Evolutionary conservation across 2,888 invertebrate genomes (phyloP), one percentile per base, ranked within the genome.

Genomic region (Cecidostiba fungosa): DNA sequence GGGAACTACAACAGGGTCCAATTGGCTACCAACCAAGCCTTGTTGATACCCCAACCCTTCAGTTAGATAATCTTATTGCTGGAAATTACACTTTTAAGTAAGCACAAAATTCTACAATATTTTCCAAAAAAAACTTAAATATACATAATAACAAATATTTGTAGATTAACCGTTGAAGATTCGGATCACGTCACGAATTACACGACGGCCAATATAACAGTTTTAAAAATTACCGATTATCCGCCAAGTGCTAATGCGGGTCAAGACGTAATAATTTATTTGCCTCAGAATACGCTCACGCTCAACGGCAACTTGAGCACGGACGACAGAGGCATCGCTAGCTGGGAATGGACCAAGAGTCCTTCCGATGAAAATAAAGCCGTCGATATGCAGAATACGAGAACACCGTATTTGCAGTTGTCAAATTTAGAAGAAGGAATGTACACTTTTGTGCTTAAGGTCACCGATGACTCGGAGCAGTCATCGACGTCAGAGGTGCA

Each of bases 261-360:
- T 0, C 95, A 97, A 91, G 97, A 98, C 89, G 96, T 97, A 69
- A 97, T 99, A 86, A 96, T 99, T 89, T 97, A 97, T 94, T 94
- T 99, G 83, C 99, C 99, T 0, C 97, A 97, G 92, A 98, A 97
- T 91, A 94, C 95, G 69, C 95, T 98, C 14, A 97, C 97, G 0
- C 94, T 99, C 36, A 98, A 98, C 92, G 99, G 98, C 5, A 98
- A 97, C 90, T 94, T 97, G 85, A 98, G 98, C 87, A 97, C 97
- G 0, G 99, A 99, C 91, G 99, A 99, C 93, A 97, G 98, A 90
- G 98, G 97, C 89, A 98, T 99, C 89, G 96, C 96, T 0, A 97
- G 96, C 36, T 99, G 98, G 97, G 98, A 98, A 93, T 99, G 99
- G 99, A 98, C 98, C 0, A 98, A 98, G 92, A 97, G 97, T 77